Conservation (phyloP, 2,113 vertebrate genomes). For the Corynorhinus townsendii region DNA sequence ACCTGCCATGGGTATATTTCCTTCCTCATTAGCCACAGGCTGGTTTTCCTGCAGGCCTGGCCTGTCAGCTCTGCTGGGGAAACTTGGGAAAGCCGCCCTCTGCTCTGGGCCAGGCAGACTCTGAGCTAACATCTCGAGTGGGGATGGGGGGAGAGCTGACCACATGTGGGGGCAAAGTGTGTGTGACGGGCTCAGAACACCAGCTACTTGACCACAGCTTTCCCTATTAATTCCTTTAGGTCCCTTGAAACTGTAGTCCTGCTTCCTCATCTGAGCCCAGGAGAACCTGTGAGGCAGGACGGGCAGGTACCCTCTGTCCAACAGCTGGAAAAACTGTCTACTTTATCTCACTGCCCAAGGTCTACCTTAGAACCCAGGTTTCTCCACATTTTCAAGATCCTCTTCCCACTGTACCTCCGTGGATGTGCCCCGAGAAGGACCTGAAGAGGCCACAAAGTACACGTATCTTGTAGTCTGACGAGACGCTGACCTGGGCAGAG, state of each 20-base stretch:
- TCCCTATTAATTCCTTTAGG: neutral
- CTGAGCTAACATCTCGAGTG: too few species aligned
- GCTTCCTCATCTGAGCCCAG: neutral
- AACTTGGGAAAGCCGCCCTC: too few species aligned
- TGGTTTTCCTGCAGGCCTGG: too few species aligned
- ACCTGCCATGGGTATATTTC: too few species aligned
- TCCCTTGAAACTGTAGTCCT: neutral
- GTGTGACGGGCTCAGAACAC: neutral
- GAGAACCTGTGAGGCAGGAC: neutral
- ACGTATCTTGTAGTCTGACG: neutral
- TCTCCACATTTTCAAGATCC: neutral
- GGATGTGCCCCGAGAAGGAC: neutral
- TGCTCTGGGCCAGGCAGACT: too few species aligned
- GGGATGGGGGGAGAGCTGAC: too few species aligned
- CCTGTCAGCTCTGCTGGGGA: too few species aligned
- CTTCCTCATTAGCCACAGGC: too few species aligned
- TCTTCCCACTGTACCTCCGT: neutral
- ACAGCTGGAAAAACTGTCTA: neutral
- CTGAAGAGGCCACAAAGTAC: neutral
- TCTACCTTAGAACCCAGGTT: neutral
- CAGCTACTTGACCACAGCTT: neutral
- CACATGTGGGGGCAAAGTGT: neutral
- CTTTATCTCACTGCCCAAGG: neutral
- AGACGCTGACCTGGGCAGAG: neutral
- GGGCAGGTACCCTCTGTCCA: neutral